phyloP scores from a whole-genome alignment of 2,888 invertebrate genomes.

The Nycteola revayana region DNA sequence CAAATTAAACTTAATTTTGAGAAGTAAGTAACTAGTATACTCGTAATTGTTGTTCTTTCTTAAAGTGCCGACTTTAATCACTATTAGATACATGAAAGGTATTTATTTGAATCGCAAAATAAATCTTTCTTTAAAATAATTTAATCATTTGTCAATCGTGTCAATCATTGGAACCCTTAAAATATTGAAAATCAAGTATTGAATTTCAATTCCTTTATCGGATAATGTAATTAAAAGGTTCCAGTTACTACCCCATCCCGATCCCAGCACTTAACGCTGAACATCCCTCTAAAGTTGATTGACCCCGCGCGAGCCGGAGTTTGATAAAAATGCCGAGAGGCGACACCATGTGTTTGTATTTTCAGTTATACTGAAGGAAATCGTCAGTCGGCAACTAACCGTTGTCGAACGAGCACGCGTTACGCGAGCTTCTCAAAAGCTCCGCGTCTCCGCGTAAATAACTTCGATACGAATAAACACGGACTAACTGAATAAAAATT shows the following conservation, averaged over 20 bases:
- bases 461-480: constrained; percentile 55
- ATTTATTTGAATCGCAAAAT: too few relatives aligned
- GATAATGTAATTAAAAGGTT: constrained; percentile 19
- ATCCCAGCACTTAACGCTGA: constrained; percentile 40
- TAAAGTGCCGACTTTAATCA: too few relatives aligned
- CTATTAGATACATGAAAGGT: too few relatives aligned
- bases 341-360: constrained; percentile 55
- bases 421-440: constrained; percentile 21
- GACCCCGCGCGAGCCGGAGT: constrained; percentile 58
- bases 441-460: constrained; percentile 62
- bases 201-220: constrained; percentile 1
- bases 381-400: constrained; percentile 58
- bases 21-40: too few relatives aligned
- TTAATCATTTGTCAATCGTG: too few relatives aligned
- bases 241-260: constrained; percentile 19
- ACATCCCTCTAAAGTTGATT: constrained; percentile 63
- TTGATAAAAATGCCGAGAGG: constrained; percentile 63
- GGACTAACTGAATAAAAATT: constrained; percentile 12
- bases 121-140: too few relatives aligned
- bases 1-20: too few relatives aligned
- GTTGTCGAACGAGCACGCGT: constrained; percentile 41
- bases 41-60: too few relatives aligned
- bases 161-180: neutral
- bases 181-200: neutral
- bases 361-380: constrained; percentile 55